phyloP scores from a whole-genome alignment of 2,888 invertebrate genomes.

The Rutpela maculata region DNA sequence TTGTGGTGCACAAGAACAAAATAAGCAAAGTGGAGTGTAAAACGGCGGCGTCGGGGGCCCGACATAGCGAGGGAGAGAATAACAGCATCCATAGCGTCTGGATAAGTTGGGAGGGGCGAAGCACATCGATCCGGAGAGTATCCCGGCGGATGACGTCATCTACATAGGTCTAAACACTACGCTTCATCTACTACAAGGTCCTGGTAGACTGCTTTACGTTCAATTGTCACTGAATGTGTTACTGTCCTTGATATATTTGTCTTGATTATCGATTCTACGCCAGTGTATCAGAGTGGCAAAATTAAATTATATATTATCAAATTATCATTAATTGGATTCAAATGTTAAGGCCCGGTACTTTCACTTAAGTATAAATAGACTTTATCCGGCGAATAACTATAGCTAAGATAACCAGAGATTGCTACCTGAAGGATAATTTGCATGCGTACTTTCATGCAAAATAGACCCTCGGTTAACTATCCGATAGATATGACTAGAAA shows the following conservation, averaged over 20 bases:
- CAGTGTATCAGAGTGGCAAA: not conserved
- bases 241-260: conserved; percentile 43
- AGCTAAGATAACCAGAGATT: no score
- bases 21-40: conserved; percentile 54
- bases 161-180: conserved; percentile 66
- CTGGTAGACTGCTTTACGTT: conserved; percentile 51
- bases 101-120: conserved; percentile 62
- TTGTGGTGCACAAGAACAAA: conserved; percentile 57
- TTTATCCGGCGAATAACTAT: no score
- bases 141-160: conserved; percentile 68
- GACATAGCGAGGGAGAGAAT: conserved; percentile 50
- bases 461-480: no score
- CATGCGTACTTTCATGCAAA: no score
- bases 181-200: conserved; percentile 63
- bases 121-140: conserved; percentile 63
- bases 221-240: conserved; percentile 52
- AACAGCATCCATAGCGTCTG: conserved; percentile 62
- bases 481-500: no score
- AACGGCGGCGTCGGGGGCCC: conserved; percentile 58
- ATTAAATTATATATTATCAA: no score
- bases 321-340: no score
- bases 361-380: no score
- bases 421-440: no score
- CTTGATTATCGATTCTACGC: conserved; percentile 21
- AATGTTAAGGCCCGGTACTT: no score